Evolutionary conservation across 1,140 invertebrate genomes (phyloP).

Genomic region (Pogonus chalceus): DNA sequence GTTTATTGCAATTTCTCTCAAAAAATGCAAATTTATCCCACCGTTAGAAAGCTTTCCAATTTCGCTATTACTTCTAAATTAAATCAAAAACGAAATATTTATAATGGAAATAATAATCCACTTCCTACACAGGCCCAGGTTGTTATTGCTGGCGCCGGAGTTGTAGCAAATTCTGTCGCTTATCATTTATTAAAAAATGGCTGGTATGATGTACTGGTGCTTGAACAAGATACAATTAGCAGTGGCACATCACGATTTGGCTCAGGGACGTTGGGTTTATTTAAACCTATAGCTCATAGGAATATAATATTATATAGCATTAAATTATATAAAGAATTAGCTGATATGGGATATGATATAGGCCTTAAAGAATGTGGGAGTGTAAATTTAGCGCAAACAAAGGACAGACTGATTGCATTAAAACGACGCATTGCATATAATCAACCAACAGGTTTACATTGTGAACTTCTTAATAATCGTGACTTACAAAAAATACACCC

Average conservation of each 20-base stretch:
- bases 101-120: neutral
- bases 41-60: no score
- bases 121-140: slow-evolving; percentile 43
- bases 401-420: slow-evolving; percentile 56
- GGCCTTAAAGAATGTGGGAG: slow-evolving; percentile 57
- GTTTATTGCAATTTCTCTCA: neutral
- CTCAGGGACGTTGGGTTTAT: slow-evolving; percentile 51
- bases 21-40: neutral
- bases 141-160: slow-evolving; percentile 56
- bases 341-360: slow-evolving; percentile 51
- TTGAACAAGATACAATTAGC: slow-evolving; percentile 55
- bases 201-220: slow-evolving; percentile 51
- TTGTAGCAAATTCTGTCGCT: slow-evolving; percentile 55
- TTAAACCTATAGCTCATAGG: slow-evolving; percentile 47
- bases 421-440: slow-evolving; percentile 50
- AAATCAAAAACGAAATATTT: neutral
- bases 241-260: slow-evolving; percentile 58
- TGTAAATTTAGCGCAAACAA: slow-evolving; percentile 59
- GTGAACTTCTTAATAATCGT: slow-evolving; percentile 37
- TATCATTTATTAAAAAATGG: slow-evolving; percentile 54
- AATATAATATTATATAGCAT: slow-evolving; percentile 51
- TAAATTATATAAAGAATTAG: slow-evolving; percentile 49
- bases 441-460: slow-evolving; percentile 43
- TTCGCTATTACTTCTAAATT: neutral
- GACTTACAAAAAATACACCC: slow-evolving; percentile 46